These are phyloP conservation scores for Agrochola macilenta DNA, from an alignment of 2,888 invertebrate species.

Conservation along the genomic window DNA sequence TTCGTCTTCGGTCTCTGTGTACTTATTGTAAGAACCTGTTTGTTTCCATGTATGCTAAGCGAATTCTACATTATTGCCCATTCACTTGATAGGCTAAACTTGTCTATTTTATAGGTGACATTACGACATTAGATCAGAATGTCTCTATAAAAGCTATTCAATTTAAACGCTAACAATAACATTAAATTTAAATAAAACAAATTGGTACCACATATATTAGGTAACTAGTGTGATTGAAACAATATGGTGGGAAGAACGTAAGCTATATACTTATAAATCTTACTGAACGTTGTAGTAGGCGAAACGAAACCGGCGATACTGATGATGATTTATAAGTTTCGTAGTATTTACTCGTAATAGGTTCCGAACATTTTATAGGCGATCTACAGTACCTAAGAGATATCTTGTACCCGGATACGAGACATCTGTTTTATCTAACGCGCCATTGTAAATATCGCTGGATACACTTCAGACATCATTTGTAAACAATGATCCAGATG, in stretches of 20 bases:
- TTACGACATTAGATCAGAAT: constrained; percentile 45
- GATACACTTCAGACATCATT: constrained; percentile 73
- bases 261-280: constrained; percentile 47
- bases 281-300: constrained; percentile 51
- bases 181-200: constrained; percentile 50
- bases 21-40: constrained; percentile 7
- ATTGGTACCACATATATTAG: constrained; percentile 21
- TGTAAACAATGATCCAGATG: constrained; percentile 83
- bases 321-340: constrained; percentile 53
- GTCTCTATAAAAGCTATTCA: constrained; percentile 35
- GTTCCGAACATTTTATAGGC: constrained; percentile 57
- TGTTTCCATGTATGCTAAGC: constrained; percentile 49
- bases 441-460: constrained; percentile 77
- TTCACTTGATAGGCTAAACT: constrained; percentile 25
- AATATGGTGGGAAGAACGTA: constrained; percentile 46
- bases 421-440: constrained; percentile 83
- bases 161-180: constrained; percentile 37
- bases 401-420: constrained; percentile 72
- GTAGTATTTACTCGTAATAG: constrained; percentile 44
- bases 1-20: constrained; percentile 2
- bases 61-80: constrained; percentile 50
- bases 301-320: constrained; percentile 36
- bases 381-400: constrained; percentile 58
- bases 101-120: constrained; percentile 32
- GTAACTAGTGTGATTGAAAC: constrained; percentile 27